Base-by-base conservation (phyloP, 2,888 invertebrate species). In the Auanema sp. region DNA sequence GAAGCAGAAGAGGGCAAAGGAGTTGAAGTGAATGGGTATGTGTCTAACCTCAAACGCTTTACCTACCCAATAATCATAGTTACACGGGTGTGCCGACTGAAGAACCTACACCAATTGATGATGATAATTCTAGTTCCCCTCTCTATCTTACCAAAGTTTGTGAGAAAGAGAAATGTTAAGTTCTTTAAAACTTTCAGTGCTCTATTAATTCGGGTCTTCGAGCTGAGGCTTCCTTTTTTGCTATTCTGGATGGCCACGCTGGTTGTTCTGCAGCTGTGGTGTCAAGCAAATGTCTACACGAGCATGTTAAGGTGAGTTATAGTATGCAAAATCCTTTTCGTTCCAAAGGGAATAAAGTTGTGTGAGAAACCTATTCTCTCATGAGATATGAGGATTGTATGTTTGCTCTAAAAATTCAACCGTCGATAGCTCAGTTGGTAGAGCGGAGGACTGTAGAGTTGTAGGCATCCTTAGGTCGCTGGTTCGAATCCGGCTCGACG, bases 231-330 rank as follows among this genome's bases (percentile, higher is more conserved):
- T 77, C 76, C 1, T 90, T 91, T 84, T 92, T 90, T 86, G 91
- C 89, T 18, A 87, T 92, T 75, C 92, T 92, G 85, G 92, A 92
- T 86, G 92, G 92, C 0, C 92, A 92, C 85, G 92, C 91, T 24
- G 91, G 92, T 1, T 89, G 89, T 76, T 90, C 90, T 51, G 91
- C 91, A 47, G 90, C 92, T 1, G 85, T 92, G 23, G 89, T 90
- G 68, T 90, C 91, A 49, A 88, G 90, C 23, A 87, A 90, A 80
- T 89, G 90, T 72, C 88, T 92, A 42, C 91, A 91, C 84, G 89
- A 89, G 80, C 90, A 91, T 80, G 86, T 92, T 62, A 89, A 91
- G 85, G 91, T 90, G 85, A 33, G 33, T 33, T 33, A 5, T 83
- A n/a, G 16, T 5, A 41, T 18, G 8, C 21, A 1, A 8, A 41